Percentiles rank a stretch among this genome's conserved stretches.
Conservation (phyloP, 2,888 invertebrate genomes). For the Artemia sinica region DNA sequence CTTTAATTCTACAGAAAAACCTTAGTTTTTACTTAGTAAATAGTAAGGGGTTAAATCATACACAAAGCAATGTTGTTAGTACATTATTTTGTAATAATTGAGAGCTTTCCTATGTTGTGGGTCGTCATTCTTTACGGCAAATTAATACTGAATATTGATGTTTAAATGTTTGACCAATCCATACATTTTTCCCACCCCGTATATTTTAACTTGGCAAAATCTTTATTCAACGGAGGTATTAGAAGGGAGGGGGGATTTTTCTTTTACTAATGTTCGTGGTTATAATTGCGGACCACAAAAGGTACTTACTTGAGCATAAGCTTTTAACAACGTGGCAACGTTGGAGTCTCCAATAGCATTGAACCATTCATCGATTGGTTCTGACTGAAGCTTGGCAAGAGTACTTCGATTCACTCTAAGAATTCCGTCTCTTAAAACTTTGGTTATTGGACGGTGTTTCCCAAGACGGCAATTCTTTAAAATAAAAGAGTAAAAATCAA, state of each 20-base stretch:
- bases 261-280: neutral
- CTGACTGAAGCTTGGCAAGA: constrained; percentile 42
- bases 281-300: neutral
- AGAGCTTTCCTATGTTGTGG: too few relatives aligned
- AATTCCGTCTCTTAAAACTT: constrained; percentile 67
- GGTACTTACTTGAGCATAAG: constrained; percentile 54
- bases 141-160: too few relatives aligned
- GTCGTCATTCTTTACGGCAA: too few relatives aligned
- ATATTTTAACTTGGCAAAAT: constrained; percentile 16
- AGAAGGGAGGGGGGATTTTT: neutral
- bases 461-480: constrained; percentile 66
- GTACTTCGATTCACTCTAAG: constrained; percentile 56
- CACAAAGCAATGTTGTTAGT: too few relatives aligned
- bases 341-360: constrained; percentile 60
- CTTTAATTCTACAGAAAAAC: too few relatives aligned
- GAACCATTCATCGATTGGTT: constrained; percentile 74
- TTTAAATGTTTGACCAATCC: constrained; percentile 13
- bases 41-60: too few relatives aligned
- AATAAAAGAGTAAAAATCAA: constrained; percentile 22
- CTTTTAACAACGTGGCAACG: constrained; percentile 60
- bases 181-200: neutral
- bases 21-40: too few relatives aligned
- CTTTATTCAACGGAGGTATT: neutral
- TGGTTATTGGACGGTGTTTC: constrained; percentile 71
- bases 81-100: too few relatives aligned